Conservation (phyloP, 2,797 vertebrate species). For the Cygnus olor region DNA sequence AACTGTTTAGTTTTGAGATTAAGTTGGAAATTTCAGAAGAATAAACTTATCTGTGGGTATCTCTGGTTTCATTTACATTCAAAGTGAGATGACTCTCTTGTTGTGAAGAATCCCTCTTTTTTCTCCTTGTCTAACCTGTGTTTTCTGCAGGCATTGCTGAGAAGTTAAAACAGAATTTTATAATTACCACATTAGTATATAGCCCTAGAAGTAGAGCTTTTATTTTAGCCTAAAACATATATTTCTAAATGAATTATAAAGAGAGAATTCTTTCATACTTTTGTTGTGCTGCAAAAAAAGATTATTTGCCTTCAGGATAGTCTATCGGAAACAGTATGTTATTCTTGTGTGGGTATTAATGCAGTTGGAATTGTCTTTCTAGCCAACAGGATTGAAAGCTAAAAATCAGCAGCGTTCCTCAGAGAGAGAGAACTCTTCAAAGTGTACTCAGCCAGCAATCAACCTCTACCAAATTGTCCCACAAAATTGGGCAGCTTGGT, state of each 20-base stretch:
- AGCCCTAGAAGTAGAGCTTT: background rate
- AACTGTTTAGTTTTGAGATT: constrained; percentile 16
- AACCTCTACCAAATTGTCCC: background rate
- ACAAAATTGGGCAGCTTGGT: background rate
- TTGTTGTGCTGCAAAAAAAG: background rate
- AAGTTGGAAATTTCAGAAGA: constrained; percentile 30
- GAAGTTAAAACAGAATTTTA: background rate
- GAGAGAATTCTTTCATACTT: background rate
- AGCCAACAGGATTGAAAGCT: background rate
- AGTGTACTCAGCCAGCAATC: background rate
- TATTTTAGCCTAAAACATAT: background rate
- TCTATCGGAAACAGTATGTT: background rate
- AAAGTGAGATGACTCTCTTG: background rate
- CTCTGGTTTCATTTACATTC: constrained; percentile 32
- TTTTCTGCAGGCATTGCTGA: background rate
- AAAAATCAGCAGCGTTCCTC: background rate
- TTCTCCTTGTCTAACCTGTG: background rate
- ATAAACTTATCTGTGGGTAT: background rate
- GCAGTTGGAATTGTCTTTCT: background rate
- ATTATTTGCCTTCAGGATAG: background rate
- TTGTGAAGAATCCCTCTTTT: background rate
- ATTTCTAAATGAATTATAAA: background rate
- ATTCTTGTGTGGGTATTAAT: background rate
- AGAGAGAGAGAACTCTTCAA: background rate
- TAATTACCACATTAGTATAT: background rate